These are phyloP conservation scores for Apomyelois bistriatella DNA, from an alignment of 2,888 invertebrate genomes.

Conservation along the genomic window DNA sequence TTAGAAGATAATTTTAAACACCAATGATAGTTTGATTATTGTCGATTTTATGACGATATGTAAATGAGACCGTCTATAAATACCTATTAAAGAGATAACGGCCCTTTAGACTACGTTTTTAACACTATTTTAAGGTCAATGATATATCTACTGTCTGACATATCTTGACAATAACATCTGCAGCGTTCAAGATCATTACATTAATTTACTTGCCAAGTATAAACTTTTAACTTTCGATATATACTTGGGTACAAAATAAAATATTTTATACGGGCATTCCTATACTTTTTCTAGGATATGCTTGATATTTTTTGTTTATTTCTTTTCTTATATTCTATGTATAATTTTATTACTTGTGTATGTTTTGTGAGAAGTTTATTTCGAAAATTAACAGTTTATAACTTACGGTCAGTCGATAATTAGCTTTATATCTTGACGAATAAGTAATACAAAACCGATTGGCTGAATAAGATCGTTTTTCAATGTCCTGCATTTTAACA, in stretches of 20 bases:
- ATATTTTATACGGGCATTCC: conserved; percentile 7
- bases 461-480: too few species aligned
- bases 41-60: too few species aligned
- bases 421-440: not conserved
- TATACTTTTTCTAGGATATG: conserved; percentile 5
- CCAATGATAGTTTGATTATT: not conserved
- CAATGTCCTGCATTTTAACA: too few species aligned
- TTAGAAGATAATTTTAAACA: not conserved
- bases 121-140: too few species aligned
- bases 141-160: too few species aligned
- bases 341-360: conserved; percentile 5
- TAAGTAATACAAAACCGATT: too few species aligned
- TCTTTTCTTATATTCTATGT: conserved; percentile 7
- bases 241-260: not conserved
- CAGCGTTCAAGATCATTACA: too few species aligned
- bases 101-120: too few species aligned
- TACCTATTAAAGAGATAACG: too few species aligned
- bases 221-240: not conserved
- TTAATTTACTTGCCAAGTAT: not conserved
- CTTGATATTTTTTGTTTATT: conserved; percentile 10
- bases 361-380: not conserved
- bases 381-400: not conserved
- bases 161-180: too few species aligned
- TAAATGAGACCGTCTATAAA: too few species aligned
- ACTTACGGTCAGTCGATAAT: too few species aligned